These are phyloP conservation scores for Habroteleia sp. DNA, from an alignment of 2,888 invertebrate species.

Conservation along the genomic window DNA sequence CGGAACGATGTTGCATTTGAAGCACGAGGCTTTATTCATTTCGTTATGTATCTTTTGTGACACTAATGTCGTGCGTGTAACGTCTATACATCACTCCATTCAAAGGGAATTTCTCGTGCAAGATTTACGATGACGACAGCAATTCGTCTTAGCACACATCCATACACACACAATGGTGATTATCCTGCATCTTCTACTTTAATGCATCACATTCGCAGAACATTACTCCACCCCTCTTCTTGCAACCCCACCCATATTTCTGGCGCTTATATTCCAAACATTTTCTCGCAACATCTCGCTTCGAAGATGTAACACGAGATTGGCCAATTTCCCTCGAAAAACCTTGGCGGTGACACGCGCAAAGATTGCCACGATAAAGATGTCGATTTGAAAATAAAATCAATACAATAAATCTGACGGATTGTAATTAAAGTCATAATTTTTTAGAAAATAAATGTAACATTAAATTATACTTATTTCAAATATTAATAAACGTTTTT, in stretches of 20 bases:
- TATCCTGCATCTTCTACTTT: slow-evolving; percentile 60
- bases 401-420: no score
- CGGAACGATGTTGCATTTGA: slow-evolving; percentile 18
- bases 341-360: slow-evolving; percentile 16
- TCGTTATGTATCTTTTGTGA: slow-evolving; percentile 31
- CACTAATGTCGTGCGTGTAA: slow-evolving; percentile 50
- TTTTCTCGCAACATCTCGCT: slow-evolving; percentile 32
- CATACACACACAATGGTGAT: slow-evolving; percentile 61
- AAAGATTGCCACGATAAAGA: slow-evolving; percentile 22
- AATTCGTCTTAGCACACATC: slow-evolving; percentile 61
- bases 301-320: slow-evolving; percentile 35
- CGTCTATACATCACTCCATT: slow-evolving; percentile 52
- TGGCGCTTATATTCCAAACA: slow-evolving; percentile 41
- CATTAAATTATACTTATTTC: no score
- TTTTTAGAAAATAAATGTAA: no score
- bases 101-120: slow-evolving; percentile 48
- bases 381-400: slow-evolving; percentile 36
- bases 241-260: slow-evolving; percentile 8
- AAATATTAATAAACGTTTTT: no score
- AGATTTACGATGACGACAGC: slow-evolving; percentile 60
- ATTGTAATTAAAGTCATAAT: no score
- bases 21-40: slow-evolving; percentile 43
- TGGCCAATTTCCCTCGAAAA: slow-evolving; percentile 51
- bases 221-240: slow-evolving; percentile 19
- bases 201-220: slow-evolving; percentile 49